These are phyloP conservation scores for Tapirus indicus DNA, from an alignment of 2,797 vertebrate genomes.

Conservation along the genomic window DNA sequence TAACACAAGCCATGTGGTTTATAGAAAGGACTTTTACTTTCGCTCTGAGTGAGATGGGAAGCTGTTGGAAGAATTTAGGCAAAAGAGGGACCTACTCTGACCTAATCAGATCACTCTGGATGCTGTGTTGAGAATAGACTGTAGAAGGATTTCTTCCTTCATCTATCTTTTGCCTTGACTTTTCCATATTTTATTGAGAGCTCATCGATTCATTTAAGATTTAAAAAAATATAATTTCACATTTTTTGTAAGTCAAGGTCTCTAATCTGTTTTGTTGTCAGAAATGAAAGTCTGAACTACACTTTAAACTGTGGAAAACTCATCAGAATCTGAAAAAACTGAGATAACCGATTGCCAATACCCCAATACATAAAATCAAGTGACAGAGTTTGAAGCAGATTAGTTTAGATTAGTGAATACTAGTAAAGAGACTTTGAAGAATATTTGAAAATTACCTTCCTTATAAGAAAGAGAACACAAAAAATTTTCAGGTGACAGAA, in stretches of 20 bases:
- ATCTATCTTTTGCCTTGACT: background rate
- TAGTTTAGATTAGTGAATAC: background rate
- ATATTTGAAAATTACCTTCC: conserved; percentile 20
- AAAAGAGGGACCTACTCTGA: background rate
- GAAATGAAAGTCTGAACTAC: background rate
- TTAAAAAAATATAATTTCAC: background rate
- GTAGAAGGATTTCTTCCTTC: background rate
- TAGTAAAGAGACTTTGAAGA: conserved; percentile 8
- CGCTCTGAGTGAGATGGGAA: background rate
- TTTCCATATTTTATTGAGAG: background rate
- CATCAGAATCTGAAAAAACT: conserved; percentile 9
- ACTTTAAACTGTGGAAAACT: conserved; percentile 35
- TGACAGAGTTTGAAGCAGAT: background rate
- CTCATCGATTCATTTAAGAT: background rate
- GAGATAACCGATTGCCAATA: background rate
- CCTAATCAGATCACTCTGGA: background rate
- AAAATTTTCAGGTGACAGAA: background rate
- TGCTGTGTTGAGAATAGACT: background rate
- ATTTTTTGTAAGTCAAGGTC: background rate
- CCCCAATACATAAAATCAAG: background rate
- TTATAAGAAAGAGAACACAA: background rate
- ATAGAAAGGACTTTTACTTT: background rate
- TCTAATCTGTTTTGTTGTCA: conserved; percentile 22
- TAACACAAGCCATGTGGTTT: background rate
- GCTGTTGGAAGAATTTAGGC: background rate